Evolutionary conservation across 2,113 vertebrate genomes (phyloP), one percentile per base, ranked within the genome.

Genomic region (Anguilla rostrata): DNA sequence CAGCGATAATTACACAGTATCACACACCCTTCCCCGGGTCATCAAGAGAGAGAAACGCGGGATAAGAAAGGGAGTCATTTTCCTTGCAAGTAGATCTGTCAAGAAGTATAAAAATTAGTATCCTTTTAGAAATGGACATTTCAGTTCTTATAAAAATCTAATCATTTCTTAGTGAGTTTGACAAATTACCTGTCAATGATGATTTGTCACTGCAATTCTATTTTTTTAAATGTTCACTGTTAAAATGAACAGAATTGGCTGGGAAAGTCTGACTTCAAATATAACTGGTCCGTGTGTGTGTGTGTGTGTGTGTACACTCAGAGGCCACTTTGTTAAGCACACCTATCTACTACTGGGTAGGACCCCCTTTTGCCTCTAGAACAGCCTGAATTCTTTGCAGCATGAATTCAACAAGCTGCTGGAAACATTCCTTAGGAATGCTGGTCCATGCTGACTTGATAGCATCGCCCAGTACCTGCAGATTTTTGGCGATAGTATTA

Each of bases 151-250:
- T 57, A 85, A 41, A 85, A 84, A 78, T 81, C 78, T 29, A 82
- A 82, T 82, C 49, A 34, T 53, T 49, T 18, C 7, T 41, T 53
- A 29, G n/a, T 82, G 43, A 16, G n/a, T n/a, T n/a, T 43, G 18
- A 82, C 43, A n/a, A 85, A 85, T 85, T 39, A n/a, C 49, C 39
- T 85, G 43, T 85, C 49, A 22, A 11, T 53, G 41, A 49, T 53
- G 22, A 29, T 82, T 82, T 34, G 46, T 34, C 81, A 56, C 81
- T 15, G 71, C 26, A 75, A 75, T 34, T 29, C 26, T 34, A n/a
- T 75, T 75, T 34, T 34, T 34, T 22, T 34, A 34, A 34, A 34
- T 34, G 34, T 34, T 34, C 34, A 20, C 4, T 29, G n/a, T n/a
- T 34, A 29, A 75, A 75, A 34, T 34, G 26, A 75, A 34, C 71